Evolutionary conservation across 1,140 invertebrate genomes (phyloP), one percentile per base, ranked within the genome.

Genomic region (Drosophila lini): DNA sequence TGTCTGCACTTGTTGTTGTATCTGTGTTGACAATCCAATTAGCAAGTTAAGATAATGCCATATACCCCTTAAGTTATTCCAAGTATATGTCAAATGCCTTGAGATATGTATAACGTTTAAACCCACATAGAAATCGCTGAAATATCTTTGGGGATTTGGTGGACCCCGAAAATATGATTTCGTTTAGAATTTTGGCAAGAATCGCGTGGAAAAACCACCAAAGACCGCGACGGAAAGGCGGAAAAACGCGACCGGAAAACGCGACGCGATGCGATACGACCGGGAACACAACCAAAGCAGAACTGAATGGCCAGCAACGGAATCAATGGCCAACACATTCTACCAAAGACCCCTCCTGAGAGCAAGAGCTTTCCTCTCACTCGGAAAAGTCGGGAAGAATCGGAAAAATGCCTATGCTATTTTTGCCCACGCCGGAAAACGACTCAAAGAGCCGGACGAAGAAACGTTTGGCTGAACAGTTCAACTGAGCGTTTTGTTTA

Each of bases 11-110:
- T 52, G 11, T 67, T 41, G 44, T 44, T 74, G 63, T 42, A 62
- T 64, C 50, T 74, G 81, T 80, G 81, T 80, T 70, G 84, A 83
- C 84, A 88, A 88, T 88, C 83, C 83, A 88, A 88, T 88, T 88
- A 88, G 80, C 80, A 52, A 44, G 47, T 56, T 56, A 58, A 77
- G 58, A 67, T 42, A 64, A 34, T 47, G 52, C 53, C 50, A 19
- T 47, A 64, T 50, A 48, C 31, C 45, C 58, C 34, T 55, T 25
- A 58, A 50, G 16, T 40, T 79, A 65, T 44, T 48, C 59, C 22
- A 25, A 41, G 50, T 25, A 55, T 55, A 63, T 34, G 38, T 42
- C 16, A 11, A 60, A 25, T n/a, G 52, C 4, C 4, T 34, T 4
- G 13, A 10, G 52, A 55, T 55, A 38, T 38, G 34, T 50, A 31